Evolutionary conservation across 2,113 vertebrate species (phyloP), one percentile per base, ranked within the genome.

Genomic region (Salminus brasiliensis): DNA sequence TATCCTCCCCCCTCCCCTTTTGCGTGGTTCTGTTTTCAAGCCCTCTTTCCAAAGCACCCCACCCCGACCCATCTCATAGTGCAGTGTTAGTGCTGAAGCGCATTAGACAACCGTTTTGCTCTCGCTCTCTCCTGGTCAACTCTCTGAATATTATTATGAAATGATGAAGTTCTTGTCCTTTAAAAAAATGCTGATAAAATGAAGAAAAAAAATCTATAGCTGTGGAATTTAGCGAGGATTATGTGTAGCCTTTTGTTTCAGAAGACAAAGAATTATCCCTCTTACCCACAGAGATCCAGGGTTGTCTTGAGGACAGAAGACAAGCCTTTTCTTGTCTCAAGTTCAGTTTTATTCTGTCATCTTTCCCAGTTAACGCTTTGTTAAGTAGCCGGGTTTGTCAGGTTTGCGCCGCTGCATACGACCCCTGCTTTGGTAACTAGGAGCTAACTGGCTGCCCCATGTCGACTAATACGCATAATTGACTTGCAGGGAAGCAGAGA

Each of bases 101-200:
- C 59, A 57, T 72, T 55, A 39, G 49, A 4, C 32, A 39, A 39
- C 62, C 23, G 62, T 57, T 72, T 32, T 47, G 32, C 66, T 72
- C 43, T 79, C 63, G 21, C 57, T 65, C 62, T 65, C 62, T 65
- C 18, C 62, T 55, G 77, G 69, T 72, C 62, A 65, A 43, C 43
- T 78, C 67, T 78, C 12, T 79, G 59, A 65, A 72, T 79, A 79
- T 79, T 39, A 57, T 39, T 65, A 52, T 55, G 45, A 72, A 72
- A 72, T 27, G 18, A 65, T 55, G 6, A 60, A 78, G 55, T 78
- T 70, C 25, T 52, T 72, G 68, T 65, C 45, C 47, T 52, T 66
- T 66, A n/a, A 66, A 66, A 63, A 62, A 63, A 27, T 49, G 45
- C 72, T 72, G 68, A 72, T 8, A 45, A 67, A 76, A 65, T 65